phyloP scores from a whole-genome alignment of 2,113 vertebrate species.

The Pterophyllum scalare region DNA sequence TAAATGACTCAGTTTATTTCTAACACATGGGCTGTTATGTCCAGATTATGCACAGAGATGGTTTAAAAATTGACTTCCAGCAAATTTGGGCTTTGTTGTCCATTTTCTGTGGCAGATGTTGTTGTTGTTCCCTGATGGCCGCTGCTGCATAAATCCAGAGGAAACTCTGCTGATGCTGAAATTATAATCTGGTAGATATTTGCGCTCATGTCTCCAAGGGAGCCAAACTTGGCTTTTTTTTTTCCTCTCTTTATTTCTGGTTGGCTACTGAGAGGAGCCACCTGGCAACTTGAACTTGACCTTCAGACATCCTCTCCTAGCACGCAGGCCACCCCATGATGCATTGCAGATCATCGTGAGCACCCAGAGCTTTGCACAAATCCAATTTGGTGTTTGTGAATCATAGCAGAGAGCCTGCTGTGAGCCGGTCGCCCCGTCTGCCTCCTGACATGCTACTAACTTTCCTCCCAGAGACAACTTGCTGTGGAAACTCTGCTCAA shows the following conservation, averaged over 20 bases:
- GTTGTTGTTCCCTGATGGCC: not conserved
- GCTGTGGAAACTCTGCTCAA: slow-evolving; percentile 27
- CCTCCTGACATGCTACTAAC: slow-evolving; percentile 58
- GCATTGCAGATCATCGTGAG: slow-evolving; percentile 54
- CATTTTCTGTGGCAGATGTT: not conserved
- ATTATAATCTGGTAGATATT: not conserved
- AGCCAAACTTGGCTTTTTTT: not conserved
- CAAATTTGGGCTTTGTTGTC: not conserved
- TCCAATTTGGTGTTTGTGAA: slow-evolving; percentile 59
- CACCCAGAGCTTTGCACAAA: slow-evolving; percentile 56
- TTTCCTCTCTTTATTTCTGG: slow-evolving; percentile 17
- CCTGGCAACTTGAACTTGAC: slow-evolving; percentile 25
- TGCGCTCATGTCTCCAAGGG: not conserved
- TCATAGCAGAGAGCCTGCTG: slow-evolving; percentile 53
- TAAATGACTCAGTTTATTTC: no score
- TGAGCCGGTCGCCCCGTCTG: slow-evolving; percentile 27
- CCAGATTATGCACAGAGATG: no score
- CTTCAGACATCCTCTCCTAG: slow-evolving; percentile 32
- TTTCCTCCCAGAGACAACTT: slow-evolving; percentile 31
- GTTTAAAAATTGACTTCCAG: not conserved
- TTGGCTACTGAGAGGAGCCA: slow-evolving; percentile 3
- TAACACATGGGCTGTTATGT: no score
- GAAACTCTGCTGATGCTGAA: slow-evolving; percentile 10
- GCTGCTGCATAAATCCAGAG: slow-evolving; percentile 18
- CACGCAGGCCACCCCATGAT: slow-evolving; percentile 46